Base-by-base conservation (phyloP, 1,140 invertebrate genomes). In the Pantala flavescens region DNA sequence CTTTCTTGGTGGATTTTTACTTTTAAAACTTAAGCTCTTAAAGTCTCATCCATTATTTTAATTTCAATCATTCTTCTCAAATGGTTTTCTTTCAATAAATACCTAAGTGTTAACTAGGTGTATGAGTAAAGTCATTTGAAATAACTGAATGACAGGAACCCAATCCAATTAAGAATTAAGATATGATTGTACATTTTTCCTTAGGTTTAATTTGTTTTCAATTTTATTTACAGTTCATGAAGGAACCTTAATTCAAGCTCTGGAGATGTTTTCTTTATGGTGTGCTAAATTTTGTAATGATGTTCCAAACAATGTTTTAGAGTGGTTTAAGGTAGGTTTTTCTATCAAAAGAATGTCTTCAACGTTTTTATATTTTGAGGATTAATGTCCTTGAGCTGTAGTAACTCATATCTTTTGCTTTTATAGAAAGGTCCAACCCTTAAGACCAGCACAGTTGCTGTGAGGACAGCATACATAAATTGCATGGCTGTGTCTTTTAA, bases 221-320 rank as follows among this genome's bases (percentile, higher is more conserved):
- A 5, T 75, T 80, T 75, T 75, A 71, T 74, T 81, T 82, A 24
- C 79, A 87, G 92, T 93, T 72, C 95, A 98, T 82, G 96, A 98
- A 83, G 94, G 94, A 78, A 96, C 94, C 1, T 82, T 97, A 24
- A 88, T 93, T 76, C 88, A 90, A 78, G 89, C 91, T 7, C 83
- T 97, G 10, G 89, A 93, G 77, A 91, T 91, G 87, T 87, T 97
- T 81, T 85, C 88, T 12, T 79, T 90, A 11, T 97, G 96, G 96
- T 88, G 90, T 72, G 78, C 82, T 7, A 90, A 90, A 79, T 89
- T 93, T 76, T 82, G 80, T 0, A 86, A 84, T n/a, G 83, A 87
- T 75, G 83, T 93, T 42, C 91, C 93, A 0, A 87, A 88, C 72
- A 87, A 87, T 76, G 82, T 96, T 14, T 83, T 93, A 0, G 88